A percentile compares a stretch with the other conserved stretches of the same genome.
Conservation (phyloP, 2,113 vertebrate genomes). For the Furnarius figulus region DNA sequence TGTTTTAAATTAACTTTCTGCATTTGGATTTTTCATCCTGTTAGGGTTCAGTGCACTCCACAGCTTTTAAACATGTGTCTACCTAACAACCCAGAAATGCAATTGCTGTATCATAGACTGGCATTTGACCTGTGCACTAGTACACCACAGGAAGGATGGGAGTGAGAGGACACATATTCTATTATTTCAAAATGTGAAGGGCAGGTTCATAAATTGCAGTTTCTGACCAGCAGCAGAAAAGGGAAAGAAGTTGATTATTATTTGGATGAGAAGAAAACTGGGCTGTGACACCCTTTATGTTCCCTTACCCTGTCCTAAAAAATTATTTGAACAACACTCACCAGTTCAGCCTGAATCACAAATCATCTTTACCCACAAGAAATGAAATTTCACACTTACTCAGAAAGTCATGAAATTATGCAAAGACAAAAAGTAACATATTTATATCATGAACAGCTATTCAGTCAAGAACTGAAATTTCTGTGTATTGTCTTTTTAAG, state of each 20-base stretch:
- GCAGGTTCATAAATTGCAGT: background rate
- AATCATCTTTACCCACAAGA: background rate
- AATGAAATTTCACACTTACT: background rate
- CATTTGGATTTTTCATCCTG: background rate
- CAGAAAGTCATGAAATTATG: background rate
- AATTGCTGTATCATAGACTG: background rate
- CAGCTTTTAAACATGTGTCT: background rate
- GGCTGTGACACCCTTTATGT: background rate
- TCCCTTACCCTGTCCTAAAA: background rate
- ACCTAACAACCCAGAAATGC: background rate
- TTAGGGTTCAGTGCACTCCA: background rate
- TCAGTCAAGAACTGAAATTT: background rate
- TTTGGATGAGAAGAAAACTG: background rate
- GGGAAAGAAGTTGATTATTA: background rate
- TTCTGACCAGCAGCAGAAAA: background rate
- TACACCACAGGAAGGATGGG: background rate
- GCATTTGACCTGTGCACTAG: background rate
- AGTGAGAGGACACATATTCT: background rate
- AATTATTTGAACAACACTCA: background rate
- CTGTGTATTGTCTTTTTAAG: background rate
- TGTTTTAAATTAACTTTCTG: constrained; percentile 9
- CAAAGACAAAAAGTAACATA: background rate
- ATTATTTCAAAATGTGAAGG: background rate
- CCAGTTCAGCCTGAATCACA: background rate
- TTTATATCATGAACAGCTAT: background rate